Conservation (phyloP, 2,113 vertebrate genomes). For the Ardeotis arabs region DNA sequence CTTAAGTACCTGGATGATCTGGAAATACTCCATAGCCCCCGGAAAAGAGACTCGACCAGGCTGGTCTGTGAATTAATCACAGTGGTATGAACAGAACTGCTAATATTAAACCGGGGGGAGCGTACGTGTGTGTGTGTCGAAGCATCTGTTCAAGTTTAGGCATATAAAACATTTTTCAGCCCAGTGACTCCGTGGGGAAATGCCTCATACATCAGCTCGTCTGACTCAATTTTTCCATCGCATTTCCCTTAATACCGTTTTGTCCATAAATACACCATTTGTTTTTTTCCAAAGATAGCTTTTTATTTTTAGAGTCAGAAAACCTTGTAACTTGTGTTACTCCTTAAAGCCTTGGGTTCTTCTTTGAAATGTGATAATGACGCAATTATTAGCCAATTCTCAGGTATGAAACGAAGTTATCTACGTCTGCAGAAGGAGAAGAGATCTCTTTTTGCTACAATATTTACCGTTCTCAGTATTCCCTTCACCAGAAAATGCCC, state of each 20-base stretch:
- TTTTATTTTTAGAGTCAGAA: conserved; percentile 57
- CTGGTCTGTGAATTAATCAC: not conserved
- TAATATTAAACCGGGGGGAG: not conserved
- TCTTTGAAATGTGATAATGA: not conserved
- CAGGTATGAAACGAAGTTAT: not conserved
- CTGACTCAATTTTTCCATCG: conserved; percentile 77
- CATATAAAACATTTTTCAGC: conserved; percentile 67
- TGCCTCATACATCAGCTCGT: conserved; percentile 70
- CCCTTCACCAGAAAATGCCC: not conserved
- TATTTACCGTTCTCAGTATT: not conserved
- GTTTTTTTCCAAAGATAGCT: conserved; percentile 54
- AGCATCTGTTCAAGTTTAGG: conserved; percentile 71
- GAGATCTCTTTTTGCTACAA: not conserved
- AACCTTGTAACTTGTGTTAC: not conserved
- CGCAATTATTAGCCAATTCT: not conserved
- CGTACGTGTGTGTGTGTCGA: not conserved
- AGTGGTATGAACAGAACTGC: not conserved
- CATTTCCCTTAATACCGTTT: conserved; percentile 54
- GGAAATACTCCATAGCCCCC: not conserved
- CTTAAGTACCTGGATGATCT: conserved; percentile 16
- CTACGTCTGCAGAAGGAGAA: not conserved
- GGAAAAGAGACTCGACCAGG: not conserved
- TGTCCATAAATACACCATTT: conserved; percentile 50
- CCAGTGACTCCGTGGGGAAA: conserved; percentile 67
- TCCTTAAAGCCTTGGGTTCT: not conserved